A percentile compares a stretch with the other conserved stretches of the same genome.
phyloP scores from a whole-genome alignment of 2,888 invertebrate species.

The Tachina lurida region DNA sequence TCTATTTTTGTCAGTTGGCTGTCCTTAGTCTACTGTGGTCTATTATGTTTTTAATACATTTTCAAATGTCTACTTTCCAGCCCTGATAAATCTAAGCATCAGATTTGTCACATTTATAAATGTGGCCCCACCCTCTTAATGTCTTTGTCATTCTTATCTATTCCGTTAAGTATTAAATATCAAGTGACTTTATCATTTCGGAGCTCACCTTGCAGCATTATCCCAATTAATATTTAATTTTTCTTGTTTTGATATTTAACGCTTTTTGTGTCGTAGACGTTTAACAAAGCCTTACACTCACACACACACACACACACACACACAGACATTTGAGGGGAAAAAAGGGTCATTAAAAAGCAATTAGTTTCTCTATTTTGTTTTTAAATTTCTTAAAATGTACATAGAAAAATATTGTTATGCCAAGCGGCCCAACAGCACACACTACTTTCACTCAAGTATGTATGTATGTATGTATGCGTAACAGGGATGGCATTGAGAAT shows the following conservation, averaged over 20 bases:
- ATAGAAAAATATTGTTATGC: slow-evolving; percentile 52
- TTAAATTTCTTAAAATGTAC: slow-evolving; percentile 44
- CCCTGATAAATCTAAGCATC: too few species aligned
- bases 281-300: slow-evolving; percentile 17
- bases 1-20: too few species aligned
- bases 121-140: too few species aligned
- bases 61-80: too few species aligned
- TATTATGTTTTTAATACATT: too few species aligned
- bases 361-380: slow-evolving; percentile 54
- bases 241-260: slow-evolving; percentile 63
- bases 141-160: background rate
- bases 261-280: slow-evolving; percentile 30
- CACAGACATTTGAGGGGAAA: slow-evolving; percentile 23
- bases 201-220: background rate
- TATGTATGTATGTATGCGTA: background rate
- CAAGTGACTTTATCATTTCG: slow-evolving; percentile 12
- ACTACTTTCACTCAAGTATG: slow-evolving; percentile 55
- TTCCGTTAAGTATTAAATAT: background rate
- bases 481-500: too few species aligned
- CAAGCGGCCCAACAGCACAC: slow-evolving; percentile 21
- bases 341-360: slow-evolving; percentile 67
- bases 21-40: too few species aligned
- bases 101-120: too few species aligned
- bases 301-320: background rate
- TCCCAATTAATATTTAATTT: slow-evolving; percentile 64